These are phyloP conservation scores for Leptosomus discolor DNA, from an alignment of 2,113 vertebrate genomes.

Conservation along the genomic window DNA sequence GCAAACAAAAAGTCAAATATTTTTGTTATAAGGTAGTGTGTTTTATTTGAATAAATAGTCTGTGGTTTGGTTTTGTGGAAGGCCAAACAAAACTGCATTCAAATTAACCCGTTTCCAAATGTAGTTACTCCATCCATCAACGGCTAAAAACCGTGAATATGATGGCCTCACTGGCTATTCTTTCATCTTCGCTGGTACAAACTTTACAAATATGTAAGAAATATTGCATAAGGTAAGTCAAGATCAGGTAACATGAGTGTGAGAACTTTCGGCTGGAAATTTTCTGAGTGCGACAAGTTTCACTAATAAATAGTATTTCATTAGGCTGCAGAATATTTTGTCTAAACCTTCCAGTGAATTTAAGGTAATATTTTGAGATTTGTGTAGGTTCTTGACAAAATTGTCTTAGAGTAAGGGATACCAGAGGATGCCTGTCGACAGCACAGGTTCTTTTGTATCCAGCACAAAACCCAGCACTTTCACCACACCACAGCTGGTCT, in stretches of 20 bases:
- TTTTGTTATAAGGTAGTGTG: background rate
- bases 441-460: background rate
- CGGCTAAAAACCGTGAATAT: background rate
- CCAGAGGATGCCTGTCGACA: rapidly evolving
- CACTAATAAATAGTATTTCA: background rate
- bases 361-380: background rate
- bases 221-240: background rate
- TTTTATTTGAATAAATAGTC: background rate
- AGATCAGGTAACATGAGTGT: background rate
- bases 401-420: background rate
- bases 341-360: background rate
- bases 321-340: background rate
- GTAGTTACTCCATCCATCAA: background rate
- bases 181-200: background rate
- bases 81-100: background rate
- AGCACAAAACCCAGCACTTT: background rate
- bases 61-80: background rate
- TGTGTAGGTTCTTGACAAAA: background rate
- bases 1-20: background rate
- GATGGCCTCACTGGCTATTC: background rate
- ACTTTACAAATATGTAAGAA: background rate
- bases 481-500: background rate
- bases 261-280: background rate
- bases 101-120: background rate
- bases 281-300: background rate